Evolutionary conservation across 1,140 invertebrate species (phyloP).

Genomic region (Cherax quadricarinatus): DNA sequence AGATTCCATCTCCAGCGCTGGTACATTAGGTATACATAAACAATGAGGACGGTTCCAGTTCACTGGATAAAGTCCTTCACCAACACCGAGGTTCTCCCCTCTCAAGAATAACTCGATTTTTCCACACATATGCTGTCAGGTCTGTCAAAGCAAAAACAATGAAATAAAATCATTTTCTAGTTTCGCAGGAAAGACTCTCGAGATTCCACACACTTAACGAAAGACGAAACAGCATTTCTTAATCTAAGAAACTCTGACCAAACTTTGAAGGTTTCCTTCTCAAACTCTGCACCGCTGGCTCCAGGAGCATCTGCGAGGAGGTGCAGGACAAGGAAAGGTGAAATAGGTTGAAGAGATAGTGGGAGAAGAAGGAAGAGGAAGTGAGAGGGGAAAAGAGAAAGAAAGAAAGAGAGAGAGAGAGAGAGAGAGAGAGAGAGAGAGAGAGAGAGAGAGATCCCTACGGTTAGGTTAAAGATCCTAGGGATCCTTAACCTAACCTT

Average conservation of each 20-base stretch:
- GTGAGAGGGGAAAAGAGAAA: neutral
- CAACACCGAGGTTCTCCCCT: too few relatives aligned
- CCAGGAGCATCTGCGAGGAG: neutral
- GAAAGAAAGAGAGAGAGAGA: neutral
- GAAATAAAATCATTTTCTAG: too few relatives aligned
- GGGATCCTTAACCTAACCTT: too few relatives aligned
- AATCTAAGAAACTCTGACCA: neutral
- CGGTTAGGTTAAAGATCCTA: too few relatives aligned
- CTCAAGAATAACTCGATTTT: too few relatives aligned
- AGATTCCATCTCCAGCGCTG: too few relatives aligned
- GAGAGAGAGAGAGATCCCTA: too few relatives aligned
- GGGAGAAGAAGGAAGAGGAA: neutral
- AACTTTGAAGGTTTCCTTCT: neutral
- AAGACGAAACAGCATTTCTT: constrained; percentile 1
- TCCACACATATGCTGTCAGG: too few relatives aligned
- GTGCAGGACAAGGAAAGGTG: neutral
- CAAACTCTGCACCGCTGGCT: neutral
- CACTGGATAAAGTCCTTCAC: too few relatives aligned
- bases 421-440: too few relatives aligned
- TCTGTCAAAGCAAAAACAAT: too few relatives aligned
- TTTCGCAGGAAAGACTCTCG: neutral
- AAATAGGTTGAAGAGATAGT: neutral
- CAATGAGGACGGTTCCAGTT: neutral
- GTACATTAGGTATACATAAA: too few relatives aligned
- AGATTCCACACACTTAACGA: neutral